Conservation (phyloP, 2,888 invertebrate genomes). For the Dolichomitus sp. region DNA sequence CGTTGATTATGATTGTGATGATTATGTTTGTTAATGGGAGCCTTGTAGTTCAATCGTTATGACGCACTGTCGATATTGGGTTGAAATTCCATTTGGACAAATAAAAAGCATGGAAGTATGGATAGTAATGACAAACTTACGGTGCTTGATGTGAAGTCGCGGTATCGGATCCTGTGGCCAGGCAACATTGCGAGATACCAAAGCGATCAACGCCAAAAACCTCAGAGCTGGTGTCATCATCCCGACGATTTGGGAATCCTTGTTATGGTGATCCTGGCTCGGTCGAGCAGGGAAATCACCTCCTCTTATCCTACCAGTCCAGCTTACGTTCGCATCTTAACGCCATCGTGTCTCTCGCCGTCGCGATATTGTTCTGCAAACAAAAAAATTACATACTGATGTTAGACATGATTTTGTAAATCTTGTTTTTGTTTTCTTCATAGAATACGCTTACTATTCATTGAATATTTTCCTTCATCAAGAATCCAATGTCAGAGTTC, state of each 20-base stretch:
- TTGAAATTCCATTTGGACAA: not conserved
- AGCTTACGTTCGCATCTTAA: conserved; percentile 71
- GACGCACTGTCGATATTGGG: not conserved
- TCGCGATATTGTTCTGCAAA: conserved; percentile 38
- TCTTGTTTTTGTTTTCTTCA: too few relatives aligned
- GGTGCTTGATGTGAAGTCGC: conserved; percentile 90
- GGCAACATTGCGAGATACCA: conserved; percentile 88
- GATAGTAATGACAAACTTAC: conserved; percentile 85
- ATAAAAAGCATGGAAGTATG: not conserved
- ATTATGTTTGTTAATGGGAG: conserved; percentile 1
- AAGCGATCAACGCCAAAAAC: conserved; percentile 87
- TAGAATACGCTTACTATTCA: too few relatives aligned
- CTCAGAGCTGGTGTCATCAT: conserved; percentile 80
- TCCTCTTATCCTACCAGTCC: conserved; percentile 77
- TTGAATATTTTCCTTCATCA: too few relatives aligned
- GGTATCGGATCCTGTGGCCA: conserved; percentile 92
- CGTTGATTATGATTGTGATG: conserved; percentile 32
- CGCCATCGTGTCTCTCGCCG: conserved; percentile 76
- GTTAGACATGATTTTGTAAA: not conserved
- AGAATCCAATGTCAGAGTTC: too few relatives aligned
- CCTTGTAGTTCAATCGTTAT: not conserved
- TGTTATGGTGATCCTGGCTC: conserved; percentile 54
- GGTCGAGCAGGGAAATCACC: conserved; percentile 67
- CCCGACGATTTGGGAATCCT: conserved; percentile 53
- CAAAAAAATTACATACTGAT: conserved; percentile 6